Evolutionary conservation across 2,797 vertebrate genomes (phyloP).

Genomic region (Rallus crepitans): DNA sequence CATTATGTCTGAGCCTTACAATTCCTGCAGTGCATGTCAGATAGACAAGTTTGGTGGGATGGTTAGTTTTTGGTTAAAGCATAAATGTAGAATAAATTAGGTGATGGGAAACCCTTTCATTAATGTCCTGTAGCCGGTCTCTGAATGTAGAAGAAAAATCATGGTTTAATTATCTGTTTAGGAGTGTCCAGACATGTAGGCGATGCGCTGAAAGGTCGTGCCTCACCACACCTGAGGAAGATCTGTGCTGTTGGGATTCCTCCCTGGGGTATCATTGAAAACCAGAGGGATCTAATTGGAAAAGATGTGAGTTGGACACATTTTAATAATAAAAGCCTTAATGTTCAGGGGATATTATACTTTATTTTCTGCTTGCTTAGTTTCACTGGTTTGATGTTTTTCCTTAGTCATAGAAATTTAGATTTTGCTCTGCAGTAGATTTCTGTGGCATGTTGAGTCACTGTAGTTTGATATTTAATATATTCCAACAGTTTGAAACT

Average conservation of each 20-base stretch:
- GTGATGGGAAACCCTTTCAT: background rate
- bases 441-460: background rate
- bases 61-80: background rate
- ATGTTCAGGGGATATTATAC: background rate
- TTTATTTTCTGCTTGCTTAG: background rate
- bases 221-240: conserved; percentile 88
- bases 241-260: conserved; percentile 92
- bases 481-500: background rate
- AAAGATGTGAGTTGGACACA: conserved; percentile 87
- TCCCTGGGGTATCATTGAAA: conserved; percentile 96
- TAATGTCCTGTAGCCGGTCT: background rate
- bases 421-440: background rate
- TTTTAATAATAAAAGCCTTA: background rate
- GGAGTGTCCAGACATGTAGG: conserved; percentile 95
- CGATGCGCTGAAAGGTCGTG: conserved; percentile 89
- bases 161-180: conserved; percentile 62
- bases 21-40: background rate
- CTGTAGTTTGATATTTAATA: background rate
- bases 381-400: background rate
- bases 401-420: background rate
- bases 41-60: background rate
- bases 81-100: background rate
- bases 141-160: background rate
- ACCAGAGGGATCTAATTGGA: conserved; percentile 91
- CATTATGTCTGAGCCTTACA: background rate